Conservation (phyloP, 2,113 vertebrate species). For the Ptychochromis oligacanthus region DNA sequence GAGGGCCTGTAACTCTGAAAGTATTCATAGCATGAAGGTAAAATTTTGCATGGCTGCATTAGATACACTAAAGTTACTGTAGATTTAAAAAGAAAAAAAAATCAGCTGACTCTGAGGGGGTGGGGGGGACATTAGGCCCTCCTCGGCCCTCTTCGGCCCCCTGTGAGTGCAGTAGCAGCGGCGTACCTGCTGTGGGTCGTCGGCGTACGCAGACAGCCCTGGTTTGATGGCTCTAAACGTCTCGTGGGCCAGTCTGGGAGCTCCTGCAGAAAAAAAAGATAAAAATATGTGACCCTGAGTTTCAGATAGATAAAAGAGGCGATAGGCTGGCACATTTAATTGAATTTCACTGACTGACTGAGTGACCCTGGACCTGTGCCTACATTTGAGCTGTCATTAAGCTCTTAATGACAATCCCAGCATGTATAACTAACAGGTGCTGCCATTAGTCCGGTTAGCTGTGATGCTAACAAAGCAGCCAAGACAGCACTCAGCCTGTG, state of each 20-base stretch:
- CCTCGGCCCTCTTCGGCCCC: background rate
- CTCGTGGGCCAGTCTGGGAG: slow-evolving; percentile 85
- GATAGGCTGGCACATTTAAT: background rate
- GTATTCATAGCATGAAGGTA: no score
- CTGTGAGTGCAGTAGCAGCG: background rate
- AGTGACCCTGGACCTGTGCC: slow-evolving; percentile 35
- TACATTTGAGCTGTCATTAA: slow-evolving; percentile 36
- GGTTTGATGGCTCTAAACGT: slow-evolving; percentile 91
- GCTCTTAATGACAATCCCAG: slow-evolving; percentile 55
- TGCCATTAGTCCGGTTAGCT: slow-evolving; percentile 60
- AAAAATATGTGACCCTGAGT: background rate
- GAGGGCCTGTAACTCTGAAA: no score
- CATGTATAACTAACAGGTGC: slow-evolving; percentile 65
- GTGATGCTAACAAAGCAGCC: slow-evolving; percentile 69
- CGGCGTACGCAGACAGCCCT: slow-evolving; percentile 92
- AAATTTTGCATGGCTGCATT: no score
- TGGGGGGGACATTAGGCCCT: accelerated
- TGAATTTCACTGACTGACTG: background rate
- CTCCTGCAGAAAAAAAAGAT: slow-evolving; percentile 71
- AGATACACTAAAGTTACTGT: no score
- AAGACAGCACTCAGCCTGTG: slow-evolving; percentile 74
- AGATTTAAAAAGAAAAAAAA: no score
- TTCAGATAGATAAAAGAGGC: background rate
- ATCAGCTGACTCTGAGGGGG: no score
- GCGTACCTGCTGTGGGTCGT: slow-evolving; percentile 88